Base-by-base conservation (phyloP, 2,113 vertebrate genomes). In the Saccopteryx bilineata region DNA sequence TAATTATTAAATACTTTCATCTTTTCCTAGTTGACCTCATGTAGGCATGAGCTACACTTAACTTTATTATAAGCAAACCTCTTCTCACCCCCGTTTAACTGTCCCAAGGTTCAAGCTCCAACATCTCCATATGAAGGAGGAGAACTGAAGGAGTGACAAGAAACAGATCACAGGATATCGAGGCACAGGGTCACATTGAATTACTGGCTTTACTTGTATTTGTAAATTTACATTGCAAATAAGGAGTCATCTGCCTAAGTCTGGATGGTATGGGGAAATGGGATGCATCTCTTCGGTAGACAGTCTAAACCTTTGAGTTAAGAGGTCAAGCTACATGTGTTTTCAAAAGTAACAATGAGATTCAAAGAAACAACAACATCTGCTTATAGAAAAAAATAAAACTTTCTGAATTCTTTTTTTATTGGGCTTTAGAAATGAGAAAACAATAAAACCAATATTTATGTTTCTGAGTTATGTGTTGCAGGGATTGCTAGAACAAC, bases 371-470 rank as follows among this genome's bases (percentile, higher is more conserved):
- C 5, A 66, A 50, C n/a, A 85, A 68, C 56, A 94, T 83, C 76
- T 92, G 33, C 61, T 94, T 86, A 23, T 52, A 95, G 68, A 82
- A 94, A 63, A 76, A 75, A 60, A 65, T 91, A 71, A 94, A 95
- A 50, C 15, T 9, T 69, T 54, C 39, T 24, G 46, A 92, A 71
- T 26, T 56, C 17, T 46, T 15, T 78, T 54, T 50, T 46, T 86
- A 52, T 60, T 78, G 86, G 60, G 39, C 46, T 88, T 88, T 86
- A 87, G 81, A 88, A 93, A 88, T 90, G 58, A 93, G 61, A 87
- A 91, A 88, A 85, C 66, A 83, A 90, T 92, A 87, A 93, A 92
- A 66, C 60, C 18, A 88, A 61, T 79, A 96, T 39, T 74, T 39
- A n/a, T 76, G 4, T 65, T 68, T 91, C 24, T 93, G 66, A 87